Evolutionary conservation across 2,797 vertebrate genomes (phyloP), one percentile per base, ranked within the genome.

Genomic region (Odontamblyopus rebecca): DNA sequence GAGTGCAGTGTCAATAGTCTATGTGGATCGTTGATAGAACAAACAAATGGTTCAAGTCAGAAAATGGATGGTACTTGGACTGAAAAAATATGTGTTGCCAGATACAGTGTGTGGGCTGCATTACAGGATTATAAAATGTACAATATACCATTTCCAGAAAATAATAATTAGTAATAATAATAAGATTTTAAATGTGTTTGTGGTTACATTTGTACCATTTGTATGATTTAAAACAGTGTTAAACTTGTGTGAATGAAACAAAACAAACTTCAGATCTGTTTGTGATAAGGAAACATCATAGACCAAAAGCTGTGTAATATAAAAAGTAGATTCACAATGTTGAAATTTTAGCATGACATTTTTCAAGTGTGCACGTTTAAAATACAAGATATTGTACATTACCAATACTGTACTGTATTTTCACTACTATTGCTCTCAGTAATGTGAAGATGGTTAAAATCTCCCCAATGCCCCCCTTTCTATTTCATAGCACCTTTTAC

Each of bases 401-500:
- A 19, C 5, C 51, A 19, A n/a, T 23, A 23, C 23, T 23, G 23
- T 23, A 23, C 23, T 23, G 23, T n/a, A 57, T 57, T 27, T 57
- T 19, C 23, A n/a, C 59, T 19, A 16, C 6, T 61, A 1, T 35
- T 30, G 1, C 41, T 44, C 15, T 48, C 44, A 48, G 13, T 15
- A 16, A 65, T 26, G 27, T 48, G 44, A 48, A 50, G 44, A 16
- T 8, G 41, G 41, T 50, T 65, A 16, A 6, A 65, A 27, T 64
- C 23, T 65, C 13, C 38, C 12, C 12, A 0, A 4, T 44, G 64
- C 66, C 60, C 30, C 27, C 62, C 70, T 13, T 32, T 79, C 88
- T 89, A 85, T 89, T 76, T 78, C 71, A 87, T 57, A 19, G 27
- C 56, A 29, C 32, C 8, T 60, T 84, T 81, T 79, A 68, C 77